A percentile compares a stretch with the other conserved stretches of the same genome.
These are phyloP conservation scores for Acutogordius australiensis DNA, from an alignment of 2,888 invertebrate genomes.

Conservation along the genomic window DNA sequence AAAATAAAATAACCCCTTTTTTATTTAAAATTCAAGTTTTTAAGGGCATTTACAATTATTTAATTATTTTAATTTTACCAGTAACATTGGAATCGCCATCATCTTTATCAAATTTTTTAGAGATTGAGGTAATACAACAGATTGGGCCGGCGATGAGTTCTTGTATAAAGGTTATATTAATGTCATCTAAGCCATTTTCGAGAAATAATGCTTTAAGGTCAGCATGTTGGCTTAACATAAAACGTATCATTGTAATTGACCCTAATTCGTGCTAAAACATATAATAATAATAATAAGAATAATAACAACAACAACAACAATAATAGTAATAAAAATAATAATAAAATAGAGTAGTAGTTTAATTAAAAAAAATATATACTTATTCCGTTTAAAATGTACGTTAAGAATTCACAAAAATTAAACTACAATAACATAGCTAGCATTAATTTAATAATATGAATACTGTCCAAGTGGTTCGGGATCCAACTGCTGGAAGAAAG, in stretches of 20 bases:
- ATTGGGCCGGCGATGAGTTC: constrained; percentile 24
- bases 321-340: no score
- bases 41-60: no score
- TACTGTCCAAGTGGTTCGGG: constrained; percentile 13
- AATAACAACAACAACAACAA: no score
- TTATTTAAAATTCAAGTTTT: no score
- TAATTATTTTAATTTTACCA: no score
- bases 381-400: no score
- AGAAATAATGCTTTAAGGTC: constrained; percentile 20
- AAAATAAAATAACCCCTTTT: no score
- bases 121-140: background rate
- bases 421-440: background rate
- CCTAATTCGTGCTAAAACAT: constrained; percentile 31
- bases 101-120: background rate
- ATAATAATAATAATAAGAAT: no score
- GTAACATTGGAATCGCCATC: no score
- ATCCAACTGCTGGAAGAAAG: constrained; percentile 21
- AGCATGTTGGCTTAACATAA: constrained; percentile 24
- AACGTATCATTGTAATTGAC: constrained; percentile 27
- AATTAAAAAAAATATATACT: no score
- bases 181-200: constrained; percentile 19
- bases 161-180: constrained; percentile 26
- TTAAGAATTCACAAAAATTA: no score
- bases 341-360: no score
- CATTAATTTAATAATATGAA: background rate